A percentile compares a stretch with the other conserved stretches of the same genome.
phyloP scores from a whole-genome alignment of 2,113 vertebrate genomes.

The Festucalex cinctus region DNA sequence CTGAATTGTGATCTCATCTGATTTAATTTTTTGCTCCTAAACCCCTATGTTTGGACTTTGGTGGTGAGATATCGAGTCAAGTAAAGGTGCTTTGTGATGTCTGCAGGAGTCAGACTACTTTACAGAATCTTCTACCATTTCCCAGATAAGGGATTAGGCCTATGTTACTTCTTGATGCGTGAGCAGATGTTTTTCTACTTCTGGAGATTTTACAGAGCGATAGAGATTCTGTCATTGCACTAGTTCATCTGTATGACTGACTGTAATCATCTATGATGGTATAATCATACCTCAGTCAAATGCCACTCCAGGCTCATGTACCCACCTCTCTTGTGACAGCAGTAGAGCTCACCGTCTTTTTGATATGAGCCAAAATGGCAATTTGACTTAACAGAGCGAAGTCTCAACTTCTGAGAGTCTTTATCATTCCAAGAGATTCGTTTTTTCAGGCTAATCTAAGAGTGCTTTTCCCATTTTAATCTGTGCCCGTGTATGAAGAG shows the following conservation, averaged over 20 bases:
- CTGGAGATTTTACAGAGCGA: conserved; percentile 23
- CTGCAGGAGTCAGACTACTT: conserved; percentile 17
- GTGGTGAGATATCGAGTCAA: conserved; percentile 4
- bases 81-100: conserved; percentile 10
- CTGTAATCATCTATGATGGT: conserved; percentile 65
- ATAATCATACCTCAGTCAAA: conserved; percentile 65
- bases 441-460: conserved; percentile 68
- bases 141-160: conserved; percentile 23
- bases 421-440: conserved; percentile 64
- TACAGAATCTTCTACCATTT: conserved; percentile 18
- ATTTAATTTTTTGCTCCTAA: neutral
- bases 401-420: conserved; percentile 58
- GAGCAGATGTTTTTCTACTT: conserved; percentile 48
- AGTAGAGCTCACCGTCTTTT: conserved; percentile 19
- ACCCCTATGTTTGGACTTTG: conserved; percentile 3
- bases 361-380: conserved; percentile 63
- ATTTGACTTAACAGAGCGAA: conserved; percentile 61
- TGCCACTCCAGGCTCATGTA: conserved; percentile 48
- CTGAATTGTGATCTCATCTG: neutral
- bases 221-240: conserved; percentile 48
- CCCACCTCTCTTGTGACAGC: conserved; percentile 22
- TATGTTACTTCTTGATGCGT: conserved; percentile 18
- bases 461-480: conserved; percentile 69
- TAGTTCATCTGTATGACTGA: conserved; percentile 54
- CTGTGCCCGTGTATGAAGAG: conserved; percentile 69